Conservation (phyloP, 2,113 vertebrate species). For the Hyaena hyaena region DNA sequence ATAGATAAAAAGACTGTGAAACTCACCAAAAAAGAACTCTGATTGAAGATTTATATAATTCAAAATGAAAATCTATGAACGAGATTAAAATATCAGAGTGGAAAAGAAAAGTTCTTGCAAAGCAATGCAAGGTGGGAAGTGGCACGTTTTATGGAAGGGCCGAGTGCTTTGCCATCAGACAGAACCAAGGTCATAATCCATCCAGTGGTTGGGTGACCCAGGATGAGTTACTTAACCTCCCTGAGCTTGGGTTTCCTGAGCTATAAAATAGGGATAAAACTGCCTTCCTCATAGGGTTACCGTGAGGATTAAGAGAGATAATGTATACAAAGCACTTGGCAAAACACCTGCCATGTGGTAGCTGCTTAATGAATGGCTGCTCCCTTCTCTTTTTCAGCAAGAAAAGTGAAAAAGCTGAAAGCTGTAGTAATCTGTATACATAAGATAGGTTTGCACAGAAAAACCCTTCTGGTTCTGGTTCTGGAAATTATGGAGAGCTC, state of each 20-base stretch:
- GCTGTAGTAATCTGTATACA: not conserved
- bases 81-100: not conserved
- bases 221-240: constrained; percentile 65
- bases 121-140: not conserved
- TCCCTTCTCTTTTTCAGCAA: constrained; percentile 62
- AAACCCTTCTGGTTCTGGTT: not conserved
- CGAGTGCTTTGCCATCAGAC: not conserved
- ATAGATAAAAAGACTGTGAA: not conserved
- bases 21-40: not conserved
- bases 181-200: constrained; percentile 52
- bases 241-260: constrained; percentile 73
- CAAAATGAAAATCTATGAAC: constrained; percentile 10
- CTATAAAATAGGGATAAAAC: constrained; percentile 74
- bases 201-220: constrained; percentile 34
- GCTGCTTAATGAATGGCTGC: constrained; percentile 64
- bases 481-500: not conserved
- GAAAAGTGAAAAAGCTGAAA: constrained; percentile 39
- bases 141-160: not conserved
- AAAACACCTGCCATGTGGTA: constrained; percentile 71
- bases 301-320: constrained; percentile 73
- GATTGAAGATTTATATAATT: not conserved
- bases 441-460: not conserved
- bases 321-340: constrained; percentile 66
- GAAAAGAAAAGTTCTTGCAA: constrained; percentile 33
- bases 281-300: constrained; percentile 74